These are phyloP conservation scores for Anas bahamensis DNA, from an alignment of 2,797 vertebrate genomes.

Conservation along the genomic window DNA sequence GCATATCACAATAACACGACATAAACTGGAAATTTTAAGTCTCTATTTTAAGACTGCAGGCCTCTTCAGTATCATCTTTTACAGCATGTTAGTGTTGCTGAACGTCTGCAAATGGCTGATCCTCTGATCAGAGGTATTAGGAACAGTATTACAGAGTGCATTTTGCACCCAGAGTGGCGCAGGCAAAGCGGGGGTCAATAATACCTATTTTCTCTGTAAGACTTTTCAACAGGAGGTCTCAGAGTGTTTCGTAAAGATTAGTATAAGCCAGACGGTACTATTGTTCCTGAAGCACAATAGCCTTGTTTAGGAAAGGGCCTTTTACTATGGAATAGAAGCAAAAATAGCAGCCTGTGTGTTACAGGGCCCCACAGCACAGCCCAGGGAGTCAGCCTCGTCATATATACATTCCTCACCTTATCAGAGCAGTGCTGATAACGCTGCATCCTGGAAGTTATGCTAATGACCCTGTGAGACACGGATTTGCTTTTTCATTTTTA, in stretches of 20 bases:
- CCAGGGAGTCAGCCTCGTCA: background rate
- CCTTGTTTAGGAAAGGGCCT: background rate
- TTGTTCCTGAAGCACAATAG: background rate
- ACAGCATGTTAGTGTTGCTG: background rate
- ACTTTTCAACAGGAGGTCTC: background rate
- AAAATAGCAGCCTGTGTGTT: background rate
- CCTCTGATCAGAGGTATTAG: background rate
- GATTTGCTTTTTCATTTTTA: background rate
- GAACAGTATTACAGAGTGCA: background rate
- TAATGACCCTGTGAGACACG: accelerated
- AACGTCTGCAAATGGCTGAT: background rate
- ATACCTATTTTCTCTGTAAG: background rate
- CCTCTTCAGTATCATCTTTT: background rate
- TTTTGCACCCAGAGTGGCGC: background rate
- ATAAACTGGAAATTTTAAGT: background rate
- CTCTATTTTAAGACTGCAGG: background rate
- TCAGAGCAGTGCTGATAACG: background rate
- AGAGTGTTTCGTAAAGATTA: background rate
- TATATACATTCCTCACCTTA: background rate
- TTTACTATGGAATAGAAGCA: background rate
- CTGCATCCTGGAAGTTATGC: background rate
- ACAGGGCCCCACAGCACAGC: background rate
- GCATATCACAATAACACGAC: background rate
- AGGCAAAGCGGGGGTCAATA: background rate
- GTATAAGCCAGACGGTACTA: background rate